Percentiles rank a stretch among this genome's conserved stretches.
Conservation (phyloP, 1,140 invertebrate genomes). For the Calliphora vicina region DNA sequence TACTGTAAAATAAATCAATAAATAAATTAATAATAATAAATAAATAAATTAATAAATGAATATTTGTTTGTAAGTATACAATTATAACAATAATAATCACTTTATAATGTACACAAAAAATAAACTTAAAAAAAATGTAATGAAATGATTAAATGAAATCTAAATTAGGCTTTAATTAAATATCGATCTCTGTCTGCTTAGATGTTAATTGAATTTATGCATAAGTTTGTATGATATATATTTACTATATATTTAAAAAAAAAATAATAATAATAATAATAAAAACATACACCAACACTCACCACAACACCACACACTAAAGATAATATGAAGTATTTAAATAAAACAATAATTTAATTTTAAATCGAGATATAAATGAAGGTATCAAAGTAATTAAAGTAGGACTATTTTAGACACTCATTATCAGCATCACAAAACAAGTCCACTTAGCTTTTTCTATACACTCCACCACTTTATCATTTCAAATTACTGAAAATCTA, state of each 20-base stretch:
- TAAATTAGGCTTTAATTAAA: background rate
- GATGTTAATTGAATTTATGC: conserved; percentile 7
- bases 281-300: too few relatives aligned
- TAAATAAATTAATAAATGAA: background rate
- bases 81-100: background rate
- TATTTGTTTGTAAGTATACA: background rate
- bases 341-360: too few relatives aligned
- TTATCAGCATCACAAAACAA: too few relatives aligned
- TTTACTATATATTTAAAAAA: background rate
- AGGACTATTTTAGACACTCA: too few relatives aligned
- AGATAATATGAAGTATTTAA: too few relatives aligned
- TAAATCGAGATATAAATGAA: too few relatives aligned
- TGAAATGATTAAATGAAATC: background rate
- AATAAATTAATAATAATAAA: background rate
- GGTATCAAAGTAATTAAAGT: too few relatives aligned
- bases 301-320: too few relatives aligned
- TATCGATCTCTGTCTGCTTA: background rate
- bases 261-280: too few relatives aligned
- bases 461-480: too few relatives aligned
- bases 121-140: background rate
- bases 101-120: background rate
- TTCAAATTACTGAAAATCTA: too few relatives aligned
- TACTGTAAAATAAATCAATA: background rate
- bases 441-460: too few relatives aligned
- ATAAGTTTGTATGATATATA: conserved; percentile 8